Conservation (phyloP, 2,888 invertebrate species). For the Caenorhabditis afra region DNA sequence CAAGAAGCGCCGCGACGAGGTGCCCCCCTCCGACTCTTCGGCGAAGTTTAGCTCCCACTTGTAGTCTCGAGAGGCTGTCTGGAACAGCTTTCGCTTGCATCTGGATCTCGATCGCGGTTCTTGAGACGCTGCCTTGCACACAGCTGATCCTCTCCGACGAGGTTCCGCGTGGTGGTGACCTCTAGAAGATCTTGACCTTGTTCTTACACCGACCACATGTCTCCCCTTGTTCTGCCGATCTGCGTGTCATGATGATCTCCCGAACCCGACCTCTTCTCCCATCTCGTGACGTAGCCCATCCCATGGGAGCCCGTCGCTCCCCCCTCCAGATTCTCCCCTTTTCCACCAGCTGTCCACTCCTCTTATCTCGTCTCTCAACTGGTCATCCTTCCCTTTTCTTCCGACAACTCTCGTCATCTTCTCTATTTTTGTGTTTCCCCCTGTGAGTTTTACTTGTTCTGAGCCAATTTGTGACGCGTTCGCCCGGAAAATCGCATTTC, state of each 20-base stretch:
- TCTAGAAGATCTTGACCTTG: no score
- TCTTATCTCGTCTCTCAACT: neutral
- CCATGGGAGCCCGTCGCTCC: conserved; percentile 13
- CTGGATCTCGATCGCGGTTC: no score
- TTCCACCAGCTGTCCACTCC: conserved; percentile 27
- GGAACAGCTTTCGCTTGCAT: no score
- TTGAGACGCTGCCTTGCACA: no score
- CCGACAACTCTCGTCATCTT: neutral
- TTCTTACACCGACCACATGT: neutral
- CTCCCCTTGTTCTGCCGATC: neutral
- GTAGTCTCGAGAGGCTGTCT: no score
- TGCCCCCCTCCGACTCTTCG: no score
- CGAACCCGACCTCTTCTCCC: conserved; percentile 5
- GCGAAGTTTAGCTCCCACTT: no score
- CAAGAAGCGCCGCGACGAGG: no score
- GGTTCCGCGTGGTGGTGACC: no score
- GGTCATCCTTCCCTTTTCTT: neutral
- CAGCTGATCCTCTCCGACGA: no score
- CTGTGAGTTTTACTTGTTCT: conserved; percentile 6
- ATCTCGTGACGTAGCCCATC: conserved; percentile 27
- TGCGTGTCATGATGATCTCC: conserved; percentile 8
- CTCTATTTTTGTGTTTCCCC: neutral
- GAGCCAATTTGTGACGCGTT: conserved; percentile 26
- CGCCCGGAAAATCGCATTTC: conserved; percentile 36
- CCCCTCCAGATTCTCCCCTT: neutral